Evolutionary conservation across 23 tunicate species (phyloP), one percentile per base, ranked within the genome.

Genomic region (Clavelina lepadiformis): DNA sequence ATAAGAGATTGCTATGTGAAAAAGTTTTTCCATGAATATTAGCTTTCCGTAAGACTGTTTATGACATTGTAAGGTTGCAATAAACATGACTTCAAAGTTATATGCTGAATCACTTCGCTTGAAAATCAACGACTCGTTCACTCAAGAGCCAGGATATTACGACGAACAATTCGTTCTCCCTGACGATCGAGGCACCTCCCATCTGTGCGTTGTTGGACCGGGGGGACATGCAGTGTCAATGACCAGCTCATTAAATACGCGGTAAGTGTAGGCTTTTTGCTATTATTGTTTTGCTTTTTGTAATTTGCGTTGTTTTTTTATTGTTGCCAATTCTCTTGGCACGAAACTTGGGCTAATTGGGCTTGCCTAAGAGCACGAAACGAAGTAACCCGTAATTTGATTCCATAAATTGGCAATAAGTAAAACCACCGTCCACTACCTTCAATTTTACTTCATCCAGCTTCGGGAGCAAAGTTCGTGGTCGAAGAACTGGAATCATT

Each of bases 381-480:
- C 11, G 15, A 41, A 41, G 49, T 41, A 28, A 8, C 22, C 58
- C 22, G 58, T 5, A 52, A 52, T 6, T 52, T 52, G 18, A n/a
- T n/a, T n/a, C n/a, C n/a, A n/a, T n/a, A n/a, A n/a, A n/a, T n/a
- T n/a, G n/a, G n/a, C n/a, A n/a, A n/a, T n/a, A n/a, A n/a, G n/a
- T n/a, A n/a, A n/a, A n/a, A n/a, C n/a, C n/a, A n/a, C n/a, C n/a
- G n/a, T n/a, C n/a, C n/a, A n/a, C n/a, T n/a, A n/a, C n/a, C n/a
- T n/a, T n/a, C n/a, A n/a, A n/a, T n/a, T n/a, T n/a, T n/a, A n/a
- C n/a, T n/a, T n/a, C n/a, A n/a, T 75, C 38, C 33, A 89, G 97
- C 35, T 94, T 94, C 65, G 99, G 99, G 11, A 78, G 89, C 72
- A 88, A 81, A 28, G 85, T 86, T 18, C 80, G 95, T 22, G 99